Conservation (phyloP, 2,113 vertebrate species). For the Phycodurus eques region DNA sequence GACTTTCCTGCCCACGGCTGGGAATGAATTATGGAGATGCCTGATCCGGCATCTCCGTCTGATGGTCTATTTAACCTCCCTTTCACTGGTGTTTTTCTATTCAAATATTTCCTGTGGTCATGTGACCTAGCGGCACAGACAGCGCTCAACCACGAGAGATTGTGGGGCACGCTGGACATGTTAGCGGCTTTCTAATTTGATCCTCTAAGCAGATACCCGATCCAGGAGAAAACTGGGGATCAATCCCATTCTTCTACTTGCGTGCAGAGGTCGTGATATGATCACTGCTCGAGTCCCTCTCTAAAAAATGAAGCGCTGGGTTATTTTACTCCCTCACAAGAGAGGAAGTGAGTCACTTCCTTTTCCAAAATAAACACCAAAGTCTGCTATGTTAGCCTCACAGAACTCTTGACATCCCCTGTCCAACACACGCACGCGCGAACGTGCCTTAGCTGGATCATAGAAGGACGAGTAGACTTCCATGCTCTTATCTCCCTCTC, state of each 20-base stretch:
- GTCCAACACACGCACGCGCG: too few relatives aligned
- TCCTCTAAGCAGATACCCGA: conserved; percentile 4
- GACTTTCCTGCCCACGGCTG: conserved; percentile 34
- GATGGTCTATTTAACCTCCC: conserved; percentile 6
- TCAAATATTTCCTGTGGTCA: background rate
- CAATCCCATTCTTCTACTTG: conserved; percentile 43
- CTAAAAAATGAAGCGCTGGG: background rate
- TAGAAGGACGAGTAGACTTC: conserved; percentile 32
- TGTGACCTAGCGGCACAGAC: background rate
- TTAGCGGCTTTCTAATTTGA: too few relatives aligned
- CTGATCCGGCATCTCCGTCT: conserved; percentile 3
- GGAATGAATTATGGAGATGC: conserved; percentile 45
- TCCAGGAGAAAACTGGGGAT: conserved; percentile 22
- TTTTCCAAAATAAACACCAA: conserved; percentile 38
- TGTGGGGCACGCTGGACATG: too few relatives aligned
- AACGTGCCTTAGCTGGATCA: conserved; percentile 25
- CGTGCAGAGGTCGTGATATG: conserved; percentile 51
- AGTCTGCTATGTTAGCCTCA: conserved; percentile 1
- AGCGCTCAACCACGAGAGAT: too few relatives aligned
- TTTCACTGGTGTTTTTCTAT: conserved; percentile 6
- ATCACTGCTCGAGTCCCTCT: conserved; percentile 24
- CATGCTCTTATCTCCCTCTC: too few relatives aligned
- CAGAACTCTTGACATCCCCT: background rate
- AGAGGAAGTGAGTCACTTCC: too few relatives aligned
- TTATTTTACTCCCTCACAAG: background rate